Percentiles rank a stretch among this genome's conserved stretches.
Conservation (phyloP, 1,140 invertebrate species). For the Aplysia californica region DNA sequence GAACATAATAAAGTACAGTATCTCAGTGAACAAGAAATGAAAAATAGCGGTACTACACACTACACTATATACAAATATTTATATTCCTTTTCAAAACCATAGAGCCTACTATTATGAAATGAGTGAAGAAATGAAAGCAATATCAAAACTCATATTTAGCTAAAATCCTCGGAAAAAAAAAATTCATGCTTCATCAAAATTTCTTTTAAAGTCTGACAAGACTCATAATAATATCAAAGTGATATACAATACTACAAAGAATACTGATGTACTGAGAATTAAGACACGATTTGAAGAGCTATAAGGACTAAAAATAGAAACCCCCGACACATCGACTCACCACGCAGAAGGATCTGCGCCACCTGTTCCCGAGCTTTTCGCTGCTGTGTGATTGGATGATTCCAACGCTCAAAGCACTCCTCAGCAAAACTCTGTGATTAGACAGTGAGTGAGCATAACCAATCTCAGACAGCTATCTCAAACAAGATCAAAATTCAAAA, state of each 20-base stretch:
- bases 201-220: too few species aligned
- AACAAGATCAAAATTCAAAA: too few species aligned
- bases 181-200: too few species aligned
- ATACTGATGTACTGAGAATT: neutral
- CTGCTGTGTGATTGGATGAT: constrained; percentile 18
- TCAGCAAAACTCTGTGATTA: constrained; percentile 19
- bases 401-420: constrained; percentile 28
- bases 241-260: neutral
- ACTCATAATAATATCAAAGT: neutral
- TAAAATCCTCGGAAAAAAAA: neutral
- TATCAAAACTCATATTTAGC: neutral
- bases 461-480: too few species aligned
- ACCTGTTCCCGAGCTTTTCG: constrained; percentile 20
- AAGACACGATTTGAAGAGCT: constrained; percentile 1
- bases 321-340: neutral
- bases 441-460: too few species aligned
- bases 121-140: neutral
- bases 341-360: constrained; percentile 17
- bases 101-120: neutral
- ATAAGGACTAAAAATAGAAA: neutral
- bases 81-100: neutral
- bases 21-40: too few species aligned
- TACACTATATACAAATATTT: too few species aligned
- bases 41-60: too few species aligned
- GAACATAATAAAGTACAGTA: too few species aligned